phyloP scores from a whole-genome alignment of 1,140 invertebrate species.

The Penaeus vannamei region DNA sequence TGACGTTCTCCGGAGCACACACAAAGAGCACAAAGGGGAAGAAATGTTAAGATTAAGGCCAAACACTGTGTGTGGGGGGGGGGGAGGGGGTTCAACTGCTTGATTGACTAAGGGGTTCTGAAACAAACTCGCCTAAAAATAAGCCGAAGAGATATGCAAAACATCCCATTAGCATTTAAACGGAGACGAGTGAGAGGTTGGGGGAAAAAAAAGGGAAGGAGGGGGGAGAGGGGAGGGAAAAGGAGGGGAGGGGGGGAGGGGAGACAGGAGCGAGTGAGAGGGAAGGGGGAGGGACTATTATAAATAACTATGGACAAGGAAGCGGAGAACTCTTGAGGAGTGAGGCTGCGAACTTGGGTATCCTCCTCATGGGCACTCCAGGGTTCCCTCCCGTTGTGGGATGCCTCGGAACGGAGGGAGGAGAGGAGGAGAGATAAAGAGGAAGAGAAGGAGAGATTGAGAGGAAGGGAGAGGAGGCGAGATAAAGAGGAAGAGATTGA shows the following conservation, averaged over 20 bases:
- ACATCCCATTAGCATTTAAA: slow-evolving; percentile 62
- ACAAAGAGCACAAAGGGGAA: slow-evolving; percentile 50
- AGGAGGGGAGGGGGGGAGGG: background rate
- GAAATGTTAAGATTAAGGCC: slow-evolving; percentile 60
- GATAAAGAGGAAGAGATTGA: too few species aligned
- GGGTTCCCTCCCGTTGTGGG: too few species aligned
- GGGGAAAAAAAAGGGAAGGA: background rate
- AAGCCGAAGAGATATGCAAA: slow-evolving; percentile 52
- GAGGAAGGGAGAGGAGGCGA: too few species aligned
- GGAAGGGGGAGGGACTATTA: background rate
- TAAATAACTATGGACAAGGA: too few species aligned
- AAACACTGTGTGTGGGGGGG: too few species aligned
- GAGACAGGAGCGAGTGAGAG: too few species aligned
- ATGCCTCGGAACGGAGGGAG: too few species aligned
- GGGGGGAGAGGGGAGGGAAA: background rate
- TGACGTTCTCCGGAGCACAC: background rate
- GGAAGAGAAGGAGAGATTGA: too few species aligned
- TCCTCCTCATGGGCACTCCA: background rate
- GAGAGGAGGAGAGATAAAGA: too few species aligned
- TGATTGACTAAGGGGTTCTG: slow-evolving; percentile 48
- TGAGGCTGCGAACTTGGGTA: too few species aligned
- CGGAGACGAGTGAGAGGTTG: slow-evolving; percentile 1
- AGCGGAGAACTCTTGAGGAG: too few species aligned
- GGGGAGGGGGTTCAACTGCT: slow-evolving; percentile 4
- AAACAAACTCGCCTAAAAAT: slow-evolving; percentile 50